Conservation (phyloP, 2,888 invertebrate species). For the Polymixis lichenea region DNA sequence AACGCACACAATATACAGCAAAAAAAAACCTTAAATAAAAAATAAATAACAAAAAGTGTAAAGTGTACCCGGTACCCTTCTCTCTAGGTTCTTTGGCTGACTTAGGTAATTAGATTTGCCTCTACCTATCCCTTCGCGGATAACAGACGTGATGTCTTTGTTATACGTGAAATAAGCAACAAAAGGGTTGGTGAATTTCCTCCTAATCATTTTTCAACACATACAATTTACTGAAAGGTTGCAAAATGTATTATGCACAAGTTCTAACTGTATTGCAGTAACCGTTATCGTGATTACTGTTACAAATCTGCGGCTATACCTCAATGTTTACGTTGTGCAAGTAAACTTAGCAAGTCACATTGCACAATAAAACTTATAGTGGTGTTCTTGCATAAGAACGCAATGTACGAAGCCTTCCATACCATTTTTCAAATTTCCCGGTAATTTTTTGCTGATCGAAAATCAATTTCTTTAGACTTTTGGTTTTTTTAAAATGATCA, state of each 20-base stretch:
- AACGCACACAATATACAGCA: no score
- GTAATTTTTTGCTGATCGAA: neutral
- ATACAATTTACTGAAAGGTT: neutral
- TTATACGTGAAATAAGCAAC: neutral
- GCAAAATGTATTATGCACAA: neutral
- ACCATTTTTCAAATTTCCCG: neutral
- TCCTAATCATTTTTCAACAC: neutral
- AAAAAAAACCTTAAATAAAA: no score
- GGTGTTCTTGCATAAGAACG: neutral
- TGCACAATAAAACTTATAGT: neutral
- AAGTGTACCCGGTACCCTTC: no score
- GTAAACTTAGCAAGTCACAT: neutral
- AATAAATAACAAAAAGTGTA: no score
- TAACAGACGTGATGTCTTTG: neutral
- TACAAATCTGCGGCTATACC: neutral
- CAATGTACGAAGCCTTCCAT: neutral
- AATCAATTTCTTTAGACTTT: neutral
- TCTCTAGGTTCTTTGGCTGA: neutral
- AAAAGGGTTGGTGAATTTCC: neutral
- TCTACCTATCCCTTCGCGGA: neutral
- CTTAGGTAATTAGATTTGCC: neutral
- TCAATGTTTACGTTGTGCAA: conserved; percentile 3
- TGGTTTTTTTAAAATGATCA: neutral
- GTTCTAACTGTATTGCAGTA: neutral
- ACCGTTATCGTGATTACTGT: neutral